A percentile compares a stretch with the other conserved stretches of the same genome.
Evolutionary conservation across 2,888 invertebrate genomes (phyloP).

Genomic region (Erpobdella octoculata): DNA sequence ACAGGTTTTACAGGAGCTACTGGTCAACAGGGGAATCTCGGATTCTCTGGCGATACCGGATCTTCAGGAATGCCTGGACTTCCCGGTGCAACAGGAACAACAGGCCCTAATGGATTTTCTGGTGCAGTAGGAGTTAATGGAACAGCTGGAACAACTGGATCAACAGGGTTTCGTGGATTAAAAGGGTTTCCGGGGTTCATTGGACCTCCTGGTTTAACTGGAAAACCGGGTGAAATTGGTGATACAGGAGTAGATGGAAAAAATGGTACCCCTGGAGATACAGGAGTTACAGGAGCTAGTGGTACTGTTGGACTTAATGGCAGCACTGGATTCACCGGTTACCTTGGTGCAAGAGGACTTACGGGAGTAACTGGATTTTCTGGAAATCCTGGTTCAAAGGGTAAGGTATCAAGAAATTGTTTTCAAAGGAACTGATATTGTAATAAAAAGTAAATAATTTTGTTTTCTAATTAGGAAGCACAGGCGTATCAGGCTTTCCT

Average conservation of each 20-base stretch:
- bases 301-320: conserved; percentile 26
- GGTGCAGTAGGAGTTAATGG: conserved; percentile 21
- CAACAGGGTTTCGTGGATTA: conserved; percentile 18
- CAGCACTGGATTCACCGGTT: not conserved
- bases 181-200: conserved; percentile 25
- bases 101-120: not conserved
- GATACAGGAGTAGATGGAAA: conserved; percentile 25
- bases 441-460: not conserved
- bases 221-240: conserved; percentile 19
- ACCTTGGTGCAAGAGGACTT: conserved; percentile 12
- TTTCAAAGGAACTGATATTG: not conserved
- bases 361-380: conserved; percentile 16
- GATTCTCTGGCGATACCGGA: conserved; percentile 29
- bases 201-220: conserved; percentile 4
- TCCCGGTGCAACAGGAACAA: conserved; percentile 13
- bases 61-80: not conserved
- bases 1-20: conserved; percentile 19
- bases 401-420: conserved; percentile 4
- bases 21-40: conserved; percentile 29
- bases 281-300: conserved; percentile 23
- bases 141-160: conserved; percentile 10
- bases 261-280: conserved; percentile 19
- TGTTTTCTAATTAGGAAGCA: not conserved
- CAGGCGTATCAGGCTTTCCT: conserved; percentile 14
- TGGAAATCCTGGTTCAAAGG: conserved; percentile 25